These are phyloP conservation scores for Valencia hispanica DNA, from an alignment of 2,797 vertebrate genomes.

Conservation along the genomic window DNA sequence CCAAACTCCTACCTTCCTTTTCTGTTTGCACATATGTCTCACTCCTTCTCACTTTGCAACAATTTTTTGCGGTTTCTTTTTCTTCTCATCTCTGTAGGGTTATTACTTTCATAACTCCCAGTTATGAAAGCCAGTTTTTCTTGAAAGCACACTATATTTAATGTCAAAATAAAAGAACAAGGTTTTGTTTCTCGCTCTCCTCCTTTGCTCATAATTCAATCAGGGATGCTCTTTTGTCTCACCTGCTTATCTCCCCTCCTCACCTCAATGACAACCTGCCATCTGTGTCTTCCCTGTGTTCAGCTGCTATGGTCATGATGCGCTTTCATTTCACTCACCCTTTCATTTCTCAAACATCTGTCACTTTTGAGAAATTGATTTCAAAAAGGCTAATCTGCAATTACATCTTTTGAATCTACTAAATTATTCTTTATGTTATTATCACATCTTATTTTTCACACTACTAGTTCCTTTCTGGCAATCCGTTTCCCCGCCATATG, in stretches of 20 bases:
- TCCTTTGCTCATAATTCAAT: slow-evolving; percentile 43
- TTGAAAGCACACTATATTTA: slow-evolving; percentile 6
- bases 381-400: neutral
- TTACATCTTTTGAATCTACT: neutral
- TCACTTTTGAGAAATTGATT: neutral
- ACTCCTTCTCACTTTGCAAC: slow-evolving; percentile 19
- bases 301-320: neutral
- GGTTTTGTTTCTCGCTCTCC: neutral
- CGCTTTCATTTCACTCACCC: slow-evolving; percentile 6
- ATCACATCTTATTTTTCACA: slow-evolving; percentile 4
- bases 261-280: slow-evolving; percentile 20
- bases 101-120: neutral
- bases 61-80: neutral
- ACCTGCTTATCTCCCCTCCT: slow-evolving; percentile 20
- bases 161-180: neutral
- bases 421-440: slow-evolving; percentile 1
- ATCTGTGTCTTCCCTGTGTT: slow-evolving; percentile 17
- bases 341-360: slow-evolving; percentile 15
- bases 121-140: neutral
- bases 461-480: slow-evolving; percentile 3
- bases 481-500: slow-evolving; percentile 57
- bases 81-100: neutral
- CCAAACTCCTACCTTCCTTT: slow-evolving; percentile 43
- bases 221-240: slow-evolving; percentile 31
- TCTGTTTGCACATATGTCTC: slow-evolving; percentile 2